These are phyloP conservation scores for Calliopum simillimum DNA, from an alignment of 2,888 invertebrate species.

Conservation along the genomic window DNA sequence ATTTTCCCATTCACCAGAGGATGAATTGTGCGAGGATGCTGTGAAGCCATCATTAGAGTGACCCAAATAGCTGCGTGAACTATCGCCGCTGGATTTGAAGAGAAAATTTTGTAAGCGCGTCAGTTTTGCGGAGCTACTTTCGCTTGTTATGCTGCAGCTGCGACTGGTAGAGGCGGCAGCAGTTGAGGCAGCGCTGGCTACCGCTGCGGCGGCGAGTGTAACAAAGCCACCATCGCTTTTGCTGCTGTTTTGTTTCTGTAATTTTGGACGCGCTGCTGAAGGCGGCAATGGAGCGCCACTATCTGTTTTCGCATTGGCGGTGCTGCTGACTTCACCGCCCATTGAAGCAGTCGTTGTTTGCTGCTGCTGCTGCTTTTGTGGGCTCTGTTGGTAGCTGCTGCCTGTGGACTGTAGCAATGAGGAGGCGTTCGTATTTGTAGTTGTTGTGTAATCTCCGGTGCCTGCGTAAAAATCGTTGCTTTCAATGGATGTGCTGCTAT, in stretches of 20 bases:
- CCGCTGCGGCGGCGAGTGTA: slow-evolving; percentile 7
- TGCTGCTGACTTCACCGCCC: slow-evolving; percentile 61
- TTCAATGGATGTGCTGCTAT: slow-evolving; percentile 60
- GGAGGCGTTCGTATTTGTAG: background rate
- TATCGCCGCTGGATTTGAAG: slow-evolving; percentile 63
- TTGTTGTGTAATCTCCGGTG: background rate
- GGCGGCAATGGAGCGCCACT: slow-evolving; percentile 6
- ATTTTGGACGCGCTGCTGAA: slow-evolving; percentile 11
- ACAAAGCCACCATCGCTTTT: slow-evolving; percentile 46
- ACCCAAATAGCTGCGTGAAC: slow-evolving; percentile 57
- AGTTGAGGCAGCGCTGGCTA: slow-evolving; percentile 16
- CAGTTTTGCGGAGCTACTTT: slow-evolving; percentile 57
- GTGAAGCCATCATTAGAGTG: slow-evolving; percentile 62
- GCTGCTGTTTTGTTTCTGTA: slow-evolving; percentile 50
- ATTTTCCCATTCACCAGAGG: slow-evolving; percentile 63
- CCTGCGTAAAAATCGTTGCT: slow-evolving; percentile 48
- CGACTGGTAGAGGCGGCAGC: slow-evolving; percentile 51
- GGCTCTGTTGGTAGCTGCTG: slow-evolving; percentile 55
- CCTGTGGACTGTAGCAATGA: slow-evolving; percentile 54
- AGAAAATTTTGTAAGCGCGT: slow-evolving; percentile 63
- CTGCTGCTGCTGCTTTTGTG: too few relatives aligned
- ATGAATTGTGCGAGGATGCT: slow-evolving; percentile 60
- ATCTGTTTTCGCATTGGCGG: slow-evolving; percentile 27
- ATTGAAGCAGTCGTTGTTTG: slow-evolving; percentile 55
- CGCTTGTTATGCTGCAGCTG: slow-evolving; percentile 60